phyloP scores from a whole-genome alignment of 2,888 invertebrate genomes.

The Lithophane socia region DNA sequence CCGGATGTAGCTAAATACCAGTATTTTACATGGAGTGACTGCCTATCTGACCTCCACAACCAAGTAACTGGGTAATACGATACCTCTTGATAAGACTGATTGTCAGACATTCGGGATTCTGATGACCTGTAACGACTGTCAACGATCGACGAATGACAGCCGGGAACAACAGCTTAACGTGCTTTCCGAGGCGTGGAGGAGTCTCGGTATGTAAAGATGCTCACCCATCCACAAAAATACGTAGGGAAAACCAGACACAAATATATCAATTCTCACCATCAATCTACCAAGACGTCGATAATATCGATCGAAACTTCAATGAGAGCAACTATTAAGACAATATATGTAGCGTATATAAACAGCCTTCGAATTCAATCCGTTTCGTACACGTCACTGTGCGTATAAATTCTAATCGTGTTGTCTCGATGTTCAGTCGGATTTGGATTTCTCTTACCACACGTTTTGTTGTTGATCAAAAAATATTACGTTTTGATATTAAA shows the following conservation, averaged over 20 bases:
- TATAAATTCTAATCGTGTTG: slow-evolving; percentile 36
- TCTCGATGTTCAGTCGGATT: slow-evolving; percentile 23
- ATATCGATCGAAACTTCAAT: slow-evolving; percentile 33
- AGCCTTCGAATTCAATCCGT: slow-evolving; percentile 39
- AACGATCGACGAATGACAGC: no score
- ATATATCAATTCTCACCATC: slow-evolving; percentile 37
- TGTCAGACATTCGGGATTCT: no score
- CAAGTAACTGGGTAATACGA: no score
- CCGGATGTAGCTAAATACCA: no score
- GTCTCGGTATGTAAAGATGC: no score
- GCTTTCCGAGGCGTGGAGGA: no score
- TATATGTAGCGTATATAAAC: slow-evolving; percentile 18
- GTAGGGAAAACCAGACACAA: slow-evolving; percentile 34
- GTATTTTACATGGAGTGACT: no score
- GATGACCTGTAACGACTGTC: no score
- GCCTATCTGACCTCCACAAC: no score
- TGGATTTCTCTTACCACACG: slow-evolving; percentile 22
- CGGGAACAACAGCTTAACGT: no score
- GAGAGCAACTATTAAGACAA: slow-evolving; percentile 25
- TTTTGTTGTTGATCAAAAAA: neutral
- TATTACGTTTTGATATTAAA: neutral
- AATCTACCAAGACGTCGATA: slow-evolving; percentile 7
- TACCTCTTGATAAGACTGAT: no score
- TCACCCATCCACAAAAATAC: neutral
- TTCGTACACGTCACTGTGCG: slow-evolving; percentile 21